Percentiles rank a stretch among this genome's conserved stretches.
These are phyloP conservation scores for Acrobasis consociella DNA, from an alignment of 2,888 invertebrate species.

Conservation along the genomic window DNA sequence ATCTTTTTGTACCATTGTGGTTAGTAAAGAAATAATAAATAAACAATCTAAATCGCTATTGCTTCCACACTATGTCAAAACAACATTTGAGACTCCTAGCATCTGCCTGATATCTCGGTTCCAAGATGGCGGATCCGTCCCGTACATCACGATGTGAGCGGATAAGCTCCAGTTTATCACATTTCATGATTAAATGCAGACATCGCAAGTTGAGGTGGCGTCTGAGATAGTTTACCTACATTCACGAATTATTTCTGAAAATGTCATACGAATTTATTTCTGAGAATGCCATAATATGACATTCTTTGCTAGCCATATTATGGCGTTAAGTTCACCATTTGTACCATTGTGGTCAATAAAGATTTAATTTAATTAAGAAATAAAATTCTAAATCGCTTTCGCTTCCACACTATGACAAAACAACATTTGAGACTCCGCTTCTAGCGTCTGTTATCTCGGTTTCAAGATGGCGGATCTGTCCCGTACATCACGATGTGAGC, in stretches of 20 bases:
- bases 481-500: slow-evolving; percentile 9
- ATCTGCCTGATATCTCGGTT: background rate
- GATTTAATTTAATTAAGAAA: background rate
- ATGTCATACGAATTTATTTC: no score
- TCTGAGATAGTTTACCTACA: no score
- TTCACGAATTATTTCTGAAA: no score
- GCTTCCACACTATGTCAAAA: background rate
- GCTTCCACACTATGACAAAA: background rate
- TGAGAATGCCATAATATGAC: no score
- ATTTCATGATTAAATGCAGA: background rate
- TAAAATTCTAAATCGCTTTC: background rate
- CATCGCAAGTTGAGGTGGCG: background rate
- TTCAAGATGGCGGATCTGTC: slow-evolving; percentile 10
- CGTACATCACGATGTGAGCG: slow-evolving; percentile 9
- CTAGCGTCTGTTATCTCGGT: background rate
- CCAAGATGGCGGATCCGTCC: slow-evolving; percentile 11
- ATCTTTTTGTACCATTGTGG: no score
- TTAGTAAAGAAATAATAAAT: background rate
- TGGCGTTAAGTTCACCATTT: no score
- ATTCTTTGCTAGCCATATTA: no score
- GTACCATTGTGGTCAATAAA: no score
- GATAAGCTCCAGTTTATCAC: slow-evolving; percentile 14
- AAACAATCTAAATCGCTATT: background rate
- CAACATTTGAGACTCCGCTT: slow-evolving; percentile 1
- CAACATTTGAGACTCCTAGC: background rate